Base-by-base conservation (phyloP, 2,113 vertebrate species). In the Amazona guildingii region DNA sequence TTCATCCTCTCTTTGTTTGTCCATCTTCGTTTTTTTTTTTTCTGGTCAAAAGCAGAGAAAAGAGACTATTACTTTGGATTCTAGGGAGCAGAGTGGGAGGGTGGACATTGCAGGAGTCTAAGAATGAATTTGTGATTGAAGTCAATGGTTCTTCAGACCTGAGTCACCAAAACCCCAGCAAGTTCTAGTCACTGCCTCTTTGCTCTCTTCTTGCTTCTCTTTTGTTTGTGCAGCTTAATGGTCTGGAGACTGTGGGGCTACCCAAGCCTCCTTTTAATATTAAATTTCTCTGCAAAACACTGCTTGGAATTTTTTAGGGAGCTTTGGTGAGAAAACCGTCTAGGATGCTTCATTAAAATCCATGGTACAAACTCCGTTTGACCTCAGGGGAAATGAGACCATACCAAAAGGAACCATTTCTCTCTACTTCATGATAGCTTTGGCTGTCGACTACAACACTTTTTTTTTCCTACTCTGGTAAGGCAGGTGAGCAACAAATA, bases 1-100 rank as follows among this genome's bases (percentile, higher is more conserved):
- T 88, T 99, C 99, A 54, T 99, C 99, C 57, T 99, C 99, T 86
- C 97, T 98, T 97, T 99, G 98, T 93, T 97, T 98, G 92, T 99
- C 98, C 87, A 98, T 98, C 96, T 98, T 99, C 17, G 89, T 99
- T 97, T 99, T 99, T 27, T 99, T 99, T 97, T 98, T 99, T 95
- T 99, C 99, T 99, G 97, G 11, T 80, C 82, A 94, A 90, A 97
- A 83, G 89, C 85, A 94, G 69, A 74, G 54, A 46, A 21, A 49
- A 63, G 17, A 94, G 39, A 49, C 31, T 25, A 43, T 69, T 68
- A 49, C 39, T 62, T 14, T 25, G n/a, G 43, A 10, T 70, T 68
- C 21, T 24, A n/a, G 35, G 70, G 82, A 37, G 29, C 0, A 8
- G 16, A 24, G 61, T 9, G 2, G n/a, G n/a, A 10, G 4, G 33